These are phyloP conservation scores for Sebastes minor DNA, from an alignment of 2,797 vertebrate genomes.

Conservation along the genomic window DNA sequence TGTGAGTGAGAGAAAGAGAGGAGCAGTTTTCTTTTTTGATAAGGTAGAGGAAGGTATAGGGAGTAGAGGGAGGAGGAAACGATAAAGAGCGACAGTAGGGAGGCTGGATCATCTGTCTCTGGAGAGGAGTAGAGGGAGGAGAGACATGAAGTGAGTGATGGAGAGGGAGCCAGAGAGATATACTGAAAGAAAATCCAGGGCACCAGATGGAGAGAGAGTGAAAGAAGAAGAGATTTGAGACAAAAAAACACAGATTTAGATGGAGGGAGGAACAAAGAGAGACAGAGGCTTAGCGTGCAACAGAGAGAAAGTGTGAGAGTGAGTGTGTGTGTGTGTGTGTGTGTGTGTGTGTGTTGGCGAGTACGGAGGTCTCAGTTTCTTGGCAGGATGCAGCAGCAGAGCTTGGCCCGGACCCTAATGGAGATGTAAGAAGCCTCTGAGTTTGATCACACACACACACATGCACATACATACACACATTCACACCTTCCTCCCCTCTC, in stretches of 20 bases:
- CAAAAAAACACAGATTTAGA: conserved; percentile 54
- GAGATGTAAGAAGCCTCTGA: conserved; percentile 66
- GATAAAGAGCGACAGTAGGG: conserved; percentile 42
- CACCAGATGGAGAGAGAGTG: conserved; percentile 57
- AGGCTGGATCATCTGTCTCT: conserved; percentile 30
- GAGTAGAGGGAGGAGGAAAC: conserved; percentile 27
- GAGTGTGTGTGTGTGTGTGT: conserved; percentile 22
- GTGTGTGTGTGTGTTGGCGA: conserved; percentile 44
- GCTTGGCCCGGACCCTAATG: conserved; percentile 70
- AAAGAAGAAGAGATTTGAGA: conserved; percentile 45
- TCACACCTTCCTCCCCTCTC: conserved; percentile 38
- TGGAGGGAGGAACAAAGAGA: conserved; percentile 52
- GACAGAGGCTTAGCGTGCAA: conserved; percentile 44
- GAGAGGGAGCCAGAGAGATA: conserved; percentile 39
- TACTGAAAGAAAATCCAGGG: conserved; percentile 48
- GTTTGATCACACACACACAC: conserved; percentile 47
- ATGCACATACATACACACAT: background rate
- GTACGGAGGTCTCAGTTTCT: conserved; percentile 61
- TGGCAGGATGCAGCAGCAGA: conserved; percentile 63
- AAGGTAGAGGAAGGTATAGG: conserved; percentile 13
- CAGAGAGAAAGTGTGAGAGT: background rate
- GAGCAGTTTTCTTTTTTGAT: background rate
- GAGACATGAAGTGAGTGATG: conserved; percentile 46
- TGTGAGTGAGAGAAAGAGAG: conserved; percentile 2
- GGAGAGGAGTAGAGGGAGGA: conserved; percentile 25